Percentiles rank a stretch among this genome's conserved stretches.
phyloP scores from a whole-genome alignment of 2,797 vertebrate species.

The Chaunax sp. region DNA sequence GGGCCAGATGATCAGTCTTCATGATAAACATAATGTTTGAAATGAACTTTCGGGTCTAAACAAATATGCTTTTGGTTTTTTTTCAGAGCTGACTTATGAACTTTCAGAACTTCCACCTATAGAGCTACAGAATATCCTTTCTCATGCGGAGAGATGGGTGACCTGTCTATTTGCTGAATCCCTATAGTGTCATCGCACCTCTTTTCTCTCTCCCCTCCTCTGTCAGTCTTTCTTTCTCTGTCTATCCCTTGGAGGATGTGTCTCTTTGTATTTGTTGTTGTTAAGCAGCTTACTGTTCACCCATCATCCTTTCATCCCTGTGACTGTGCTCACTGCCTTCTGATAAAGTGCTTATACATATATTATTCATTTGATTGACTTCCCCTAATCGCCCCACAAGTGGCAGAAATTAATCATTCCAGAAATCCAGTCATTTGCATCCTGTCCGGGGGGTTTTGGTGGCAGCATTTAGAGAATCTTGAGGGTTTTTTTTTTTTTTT shows the following conservation, averaged over 20 bases:
- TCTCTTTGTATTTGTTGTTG: conserved; percentile 61
- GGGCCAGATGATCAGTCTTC: conserved; percentile 57
- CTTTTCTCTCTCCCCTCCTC: background rate
- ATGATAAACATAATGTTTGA: conserved; percentile 40
- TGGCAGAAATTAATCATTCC: conserved; percentile 74
- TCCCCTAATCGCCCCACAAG: conserved; percentile 69
- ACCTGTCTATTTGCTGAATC: conserved; percentile 38
- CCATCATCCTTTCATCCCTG: conserved; percentile 46
- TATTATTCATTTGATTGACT: conserved; percentile 81
- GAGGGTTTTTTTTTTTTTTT: background rate
- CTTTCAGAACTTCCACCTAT: conserved; percentile 44
- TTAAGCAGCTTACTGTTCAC: conserved; percentile 67
- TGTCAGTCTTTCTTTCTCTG: background rate
- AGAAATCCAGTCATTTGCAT: conserved; percentile 65
- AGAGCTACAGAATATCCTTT: conserved; percentile 31
- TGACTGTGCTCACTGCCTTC: conserved; percentile 49
- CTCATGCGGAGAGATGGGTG: conserved; percentile 39
- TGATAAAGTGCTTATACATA: conserved; percentile 66
- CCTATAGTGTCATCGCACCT: background rate
- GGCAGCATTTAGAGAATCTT: conserved; percentile 5
- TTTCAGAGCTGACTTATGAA: conserved; percentile 41
- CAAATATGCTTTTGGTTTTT: conserved; percentile 32
- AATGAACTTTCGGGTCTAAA: conserved; percentile 56
- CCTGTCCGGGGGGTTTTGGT: conserved; percentile 41
- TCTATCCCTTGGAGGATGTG: conserved; percentile 13